phyloP scores from a whole-genome alignment of 2,113 vertebrate species.

The Nannobrachium achirus region DNA sequence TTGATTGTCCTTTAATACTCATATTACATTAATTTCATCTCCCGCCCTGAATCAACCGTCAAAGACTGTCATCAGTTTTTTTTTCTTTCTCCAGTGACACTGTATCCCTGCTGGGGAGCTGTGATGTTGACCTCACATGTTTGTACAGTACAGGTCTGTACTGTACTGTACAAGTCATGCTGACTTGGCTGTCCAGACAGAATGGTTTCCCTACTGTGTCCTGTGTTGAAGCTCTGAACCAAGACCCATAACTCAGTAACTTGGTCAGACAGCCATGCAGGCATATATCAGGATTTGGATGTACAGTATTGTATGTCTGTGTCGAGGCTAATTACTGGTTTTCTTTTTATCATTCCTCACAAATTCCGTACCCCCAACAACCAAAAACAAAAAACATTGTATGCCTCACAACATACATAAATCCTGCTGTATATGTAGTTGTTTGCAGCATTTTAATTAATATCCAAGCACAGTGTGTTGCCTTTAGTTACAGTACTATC shows the following conservation, averaged over 20 bases:
- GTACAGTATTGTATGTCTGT: too few species aligned
- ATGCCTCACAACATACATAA: background rate
- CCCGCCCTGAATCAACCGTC: conserved; percentile 5
- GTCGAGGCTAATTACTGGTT: background rate
- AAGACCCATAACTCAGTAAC: conserved; percentile 35
- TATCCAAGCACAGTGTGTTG: background rate
- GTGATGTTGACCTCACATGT: conserved; percentile 38
- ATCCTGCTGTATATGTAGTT: background rate
- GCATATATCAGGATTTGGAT: too few species aligned
- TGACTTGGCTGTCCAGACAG: conserved; percentile 14
- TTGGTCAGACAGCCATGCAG: background rate
- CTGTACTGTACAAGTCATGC: conserved; percentile 13
- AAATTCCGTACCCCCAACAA: background rate
- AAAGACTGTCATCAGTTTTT: conserved; percentile 11
- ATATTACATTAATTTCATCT: background rate
- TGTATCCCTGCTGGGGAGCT: conserved; percentile 24
- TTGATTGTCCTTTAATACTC: background rate
- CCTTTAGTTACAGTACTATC: background rate
- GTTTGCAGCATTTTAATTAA: background rate
- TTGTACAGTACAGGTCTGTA: conserved; percentile 49
- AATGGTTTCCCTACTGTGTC: background rate
- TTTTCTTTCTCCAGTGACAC: conserved; percentile 29
- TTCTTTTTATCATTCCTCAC: background rate
- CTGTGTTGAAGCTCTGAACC: conserved; percentile 21
- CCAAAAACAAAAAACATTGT: background rate